Percentiles rank a stretch among this genome's conserved stretches.
Conservation (phyloP, 2,888 invertebrate genomes). For the Macroteleia sp. region DNA sequence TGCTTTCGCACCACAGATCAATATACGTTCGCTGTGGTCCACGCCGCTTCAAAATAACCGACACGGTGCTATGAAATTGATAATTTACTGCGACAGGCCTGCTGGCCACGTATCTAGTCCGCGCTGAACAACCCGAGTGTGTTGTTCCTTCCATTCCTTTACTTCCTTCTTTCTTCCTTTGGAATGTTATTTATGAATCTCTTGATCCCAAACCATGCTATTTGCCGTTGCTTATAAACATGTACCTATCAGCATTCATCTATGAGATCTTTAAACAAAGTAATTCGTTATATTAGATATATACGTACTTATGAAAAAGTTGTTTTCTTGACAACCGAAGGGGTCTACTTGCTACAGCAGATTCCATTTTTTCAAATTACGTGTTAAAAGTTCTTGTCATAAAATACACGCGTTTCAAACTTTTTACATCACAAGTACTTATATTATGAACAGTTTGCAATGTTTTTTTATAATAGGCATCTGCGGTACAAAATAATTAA, state of each 20-base stretch:
- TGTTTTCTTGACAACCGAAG: too few relatives aligned
- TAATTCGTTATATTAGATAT: not conserved
- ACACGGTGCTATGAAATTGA: slow-evolving; percentile 78
- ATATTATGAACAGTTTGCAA: too few relatives aligned
- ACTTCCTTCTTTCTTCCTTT: slow-evolving; percentile 56
- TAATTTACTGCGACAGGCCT: slow-evolving; percentile 80
- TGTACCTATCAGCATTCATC: slow-evolving; percentile 11
- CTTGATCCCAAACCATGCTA: slow-evolving; percentile 36
- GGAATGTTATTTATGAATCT: slow-evolving; percentile 60
- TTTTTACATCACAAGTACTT: too few relatives aligned
- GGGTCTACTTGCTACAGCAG: too few relatives aligned
- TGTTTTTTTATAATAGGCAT: too few relatives aligned
- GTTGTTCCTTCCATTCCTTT: slow-evolving; percentile 47
- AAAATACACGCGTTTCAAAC: too few relatives aligned
- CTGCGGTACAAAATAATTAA: too few relatives aligned
- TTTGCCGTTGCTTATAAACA: slow-evolving; percentile 42
- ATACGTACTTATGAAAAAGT: not conserved
- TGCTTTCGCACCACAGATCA: slow-evolving; percentile 60
- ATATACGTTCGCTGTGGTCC: slow-evolving; percentile 51
- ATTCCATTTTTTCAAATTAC: too few relatives aligned
- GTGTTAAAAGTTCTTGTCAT: too few relatives aligned
- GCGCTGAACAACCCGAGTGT: slow-evolving; percentile 62
- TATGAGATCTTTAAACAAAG: slow-evolving; percentile 11
- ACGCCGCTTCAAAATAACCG: slow-evolving; percentile 72
- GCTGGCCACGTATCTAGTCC: slow-evolving; percentile 78